phyloP scores from a whole-genome alignment of 1,140 invertebrate genomes.

The Cydia fagiglandana region DNA sequence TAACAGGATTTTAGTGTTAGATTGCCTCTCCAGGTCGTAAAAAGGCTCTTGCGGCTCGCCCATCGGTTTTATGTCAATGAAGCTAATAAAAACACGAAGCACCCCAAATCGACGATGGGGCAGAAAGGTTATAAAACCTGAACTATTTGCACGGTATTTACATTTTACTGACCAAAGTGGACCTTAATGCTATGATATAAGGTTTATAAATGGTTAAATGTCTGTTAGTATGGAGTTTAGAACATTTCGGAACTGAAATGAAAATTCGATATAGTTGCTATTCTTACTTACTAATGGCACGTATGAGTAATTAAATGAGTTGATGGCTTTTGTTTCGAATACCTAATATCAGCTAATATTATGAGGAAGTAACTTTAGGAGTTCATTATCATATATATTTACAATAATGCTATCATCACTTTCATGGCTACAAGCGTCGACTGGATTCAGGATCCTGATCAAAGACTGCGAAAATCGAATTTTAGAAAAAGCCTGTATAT shows the following conservation, averaged over 20 bases:
- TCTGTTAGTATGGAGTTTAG: not conserved
- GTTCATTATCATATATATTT: too few species aligned
- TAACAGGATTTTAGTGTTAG: not conserved
- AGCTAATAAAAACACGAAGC: not conserved
- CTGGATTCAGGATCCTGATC: too few species aligned
- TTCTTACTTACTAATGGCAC: not conserved
- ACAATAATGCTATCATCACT: too few species aligned
- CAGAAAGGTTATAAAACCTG: not conserved
- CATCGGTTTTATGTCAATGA: constrained; percentile 1
- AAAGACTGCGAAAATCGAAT: too few species aligned
- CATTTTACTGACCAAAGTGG: too few species aligned
- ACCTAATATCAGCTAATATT: not conserved
- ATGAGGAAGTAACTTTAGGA: not conserved
- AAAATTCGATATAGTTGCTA: not conserved
- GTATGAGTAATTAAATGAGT: not conserved
- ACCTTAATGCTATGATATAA: too few species aligned
- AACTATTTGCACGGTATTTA: not conserved
- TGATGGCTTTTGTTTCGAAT: constrained; percentile 1
- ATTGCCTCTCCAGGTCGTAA: not conserved
- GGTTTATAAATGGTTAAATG: too few species aligned
- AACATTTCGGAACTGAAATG: not conserved
- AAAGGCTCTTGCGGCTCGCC: constrained; percentile 2
- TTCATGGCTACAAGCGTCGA: too few species aligned
- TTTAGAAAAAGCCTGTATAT: too few species aligned
- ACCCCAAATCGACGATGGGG: not conserved